These are phyloP conservation scores for Sebastes ruberrimus DNA, from an alignment of 2,797 vertebrate genomes.

Conservation along the genomic window DNA sequence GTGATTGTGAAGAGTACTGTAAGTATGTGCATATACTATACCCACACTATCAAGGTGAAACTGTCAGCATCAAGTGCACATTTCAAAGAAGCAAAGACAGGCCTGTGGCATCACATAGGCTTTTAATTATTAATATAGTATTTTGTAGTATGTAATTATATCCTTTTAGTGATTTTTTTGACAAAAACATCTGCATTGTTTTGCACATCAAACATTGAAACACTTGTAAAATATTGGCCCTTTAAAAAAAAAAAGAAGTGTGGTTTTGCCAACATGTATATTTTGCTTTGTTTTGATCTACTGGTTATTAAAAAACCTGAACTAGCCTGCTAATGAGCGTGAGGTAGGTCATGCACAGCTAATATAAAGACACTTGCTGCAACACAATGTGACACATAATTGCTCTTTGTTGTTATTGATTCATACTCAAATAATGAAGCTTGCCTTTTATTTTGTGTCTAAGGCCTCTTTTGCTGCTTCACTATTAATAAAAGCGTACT, in stretches of 20 bases:
- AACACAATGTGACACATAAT: conserved; percentile 2
- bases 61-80: not conserved
- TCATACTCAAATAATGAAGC: conserved; percentile 31
- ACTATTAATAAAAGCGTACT: conserved; percentile 66
- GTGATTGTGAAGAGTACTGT: not conserved
- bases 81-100: not conserved
- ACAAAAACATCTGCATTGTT: not conserved
- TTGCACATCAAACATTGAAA: not conserved
- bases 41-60: not conserved
- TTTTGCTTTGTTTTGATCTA: conserved; percentile 24
- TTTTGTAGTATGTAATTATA: not conserved
- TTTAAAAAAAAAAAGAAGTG: not conserved
- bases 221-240: conserved; percentile 28
- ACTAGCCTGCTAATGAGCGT: not conserved
- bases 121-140: not conserved
- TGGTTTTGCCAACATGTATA: conserved; percentile 40
- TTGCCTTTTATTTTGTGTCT: conserved; percentile 50
- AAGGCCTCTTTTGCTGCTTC: conserved; percentile 24
- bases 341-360: not conserved
- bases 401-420: conserved; percentile 28
- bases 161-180: not conserved
- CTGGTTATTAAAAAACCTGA: not conserved
- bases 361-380: not conserved
- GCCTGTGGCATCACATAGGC: not conserved
- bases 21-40: conserved; percentile 9